Base-by-base conservation (phyloP, 2,888 invertebrate genomes). In the Drosophila pullipes region DNA sequence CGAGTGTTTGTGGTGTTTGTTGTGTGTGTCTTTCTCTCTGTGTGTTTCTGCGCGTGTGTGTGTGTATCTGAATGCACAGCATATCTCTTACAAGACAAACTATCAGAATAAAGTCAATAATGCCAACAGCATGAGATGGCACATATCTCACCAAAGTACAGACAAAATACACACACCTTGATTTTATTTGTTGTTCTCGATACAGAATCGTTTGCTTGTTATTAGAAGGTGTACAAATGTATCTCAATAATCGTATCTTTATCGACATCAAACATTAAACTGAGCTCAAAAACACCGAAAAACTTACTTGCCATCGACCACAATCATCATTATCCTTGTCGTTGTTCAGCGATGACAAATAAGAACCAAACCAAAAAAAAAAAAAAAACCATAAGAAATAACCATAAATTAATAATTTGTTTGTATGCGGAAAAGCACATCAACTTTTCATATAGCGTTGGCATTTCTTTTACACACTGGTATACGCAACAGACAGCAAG, bases 91-190 rank as follows among this genome's bases (percentile, higher is more conserved):
- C 69, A 76, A 74, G 74, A 80, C 76, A 85, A 85, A 85, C 90
- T 82, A 85, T 73, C 76, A 66, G 61, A 84, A 71, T 70, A 59
- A 64, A 76, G 85, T 78, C 82, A 76, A 85, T 85, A 85, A 77
- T 63, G 69, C 66, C 80, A 78, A 73, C 65, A 68, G 66, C 81
- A 70, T 82, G 82, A 82, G 69, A 73, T 62, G 62, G 55, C 71
- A 70, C 49, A 74, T 75, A 69, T 70, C 39, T 53, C 41, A 55
- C 67, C 41, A 62, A 67, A 53, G 50, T 25, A 47, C 62, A 50
- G 60, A 64, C 35, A 72, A 63, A 54, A 76, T 39, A 47, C 47
- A 25, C 13, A 77, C 82, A 82, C 82, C 78, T 82, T 76, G 55
- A 71, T 74, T 68, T 49, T 61, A 28, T 37, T 49, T 68, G 44